Conservation (phyloP, 2,888 invertebrate species). For the Cybosia mesomella region DNA sequence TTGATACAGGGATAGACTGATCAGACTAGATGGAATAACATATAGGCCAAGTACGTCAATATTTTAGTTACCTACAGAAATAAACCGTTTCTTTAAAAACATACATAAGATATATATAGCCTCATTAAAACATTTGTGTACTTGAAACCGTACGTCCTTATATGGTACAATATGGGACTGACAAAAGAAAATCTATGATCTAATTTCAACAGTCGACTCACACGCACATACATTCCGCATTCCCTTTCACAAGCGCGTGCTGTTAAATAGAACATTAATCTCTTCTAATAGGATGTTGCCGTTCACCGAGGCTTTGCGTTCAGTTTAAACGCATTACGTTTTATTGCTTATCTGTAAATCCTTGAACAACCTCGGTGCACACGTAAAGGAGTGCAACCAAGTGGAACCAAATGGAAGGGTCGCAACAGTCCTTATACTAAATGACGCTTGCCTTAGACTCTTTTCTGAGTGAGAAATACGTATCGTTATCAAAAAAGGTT, state of each 20-base stretch:
- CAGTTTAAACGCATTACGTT: conserved; percentile 63
- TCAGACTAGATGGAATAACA: too few relatives aligned
- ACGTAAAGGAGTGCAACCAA: conserved; percentile 60
- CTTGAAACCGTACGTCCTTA: not conserved
- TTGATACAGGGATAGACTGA: too few relatives aligned
- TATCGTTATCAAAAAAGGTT: conserved; percentile 45
- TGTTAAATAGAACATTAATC: conserved; percentile 65
- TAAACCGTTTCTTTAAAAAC: not conserved
- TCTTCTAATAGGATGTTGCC: conserved; percentile 62
- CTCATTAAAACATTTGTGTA: not conserved
- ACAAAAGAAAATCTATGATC: conserved; percentile 50
- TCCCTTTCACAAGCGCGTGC: conserved; percentile 37
- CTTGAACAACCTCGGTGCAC: conserved; percentile 55
- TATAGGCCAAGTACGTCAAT: too few relatives aligned
- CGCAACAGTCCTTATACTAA: conserved; percentile 65
- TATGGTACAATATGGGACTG: conserved; percentile 27
- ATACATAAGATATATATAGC: not conserved
- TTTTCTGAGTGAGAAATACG: conserved; percentile 49
- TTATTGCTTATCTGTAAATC: conserved; percentile 70
- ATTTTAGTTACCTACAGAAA: not conserved
- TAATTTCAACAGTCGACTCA: conserved; percentile 45
- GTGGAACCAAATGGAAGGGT: conserved; percentile 72
- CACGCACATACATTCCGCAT: conserved; percentile 45
- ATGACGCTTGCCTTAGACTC: conserved; percentile 59
- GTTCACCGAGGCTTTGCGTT: conserved; percentile 52